phyloP scores from a whole-genome alignment of 2,113 vertebrate genomes.

The Aptenodytes forsteri region DNA sequence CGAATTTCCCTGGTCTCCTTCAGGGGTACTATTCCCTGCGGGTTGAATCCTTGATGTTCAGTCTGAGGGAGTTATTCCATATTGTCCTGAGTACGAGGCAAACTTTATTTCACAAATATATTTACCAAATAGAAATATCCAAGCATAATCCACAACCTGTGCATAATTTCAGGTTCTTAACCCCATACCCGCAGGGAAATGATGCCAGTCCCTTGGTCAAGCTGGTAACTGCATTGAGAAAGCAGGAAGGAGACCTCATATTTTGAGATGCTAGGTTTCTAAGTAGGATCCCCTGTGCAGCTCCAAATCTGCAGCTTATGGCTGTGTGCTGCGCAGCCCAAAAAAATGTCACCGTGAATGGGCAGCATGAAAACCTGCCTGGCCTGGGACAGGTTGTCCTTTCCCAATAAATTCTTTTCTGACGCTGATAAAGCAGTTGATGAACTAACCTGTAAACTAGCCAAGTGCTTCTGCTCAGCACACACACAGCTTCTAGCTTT shows the following conservation, averaged over 20 bases:
- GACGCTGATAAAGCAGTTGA: not conserved
- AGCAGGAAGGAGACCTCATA: not conserved
- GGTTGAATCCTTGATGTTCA: not conserved
- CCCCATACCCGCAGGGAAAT: not conserved
- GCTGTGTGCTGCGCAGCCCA: not conserved
- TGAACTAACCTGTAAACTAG: not conserved
- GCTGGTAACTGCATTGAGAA: not conserved
- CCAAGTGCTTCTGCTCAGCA: not conserved
- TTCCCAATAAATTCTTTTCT: not conserved
- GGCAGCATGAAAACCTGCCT: not conserved
- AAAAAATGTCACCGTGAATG: not conserved
- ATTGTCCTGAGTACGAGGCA: not conserved
- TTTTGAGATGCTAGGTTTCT: not conserved
- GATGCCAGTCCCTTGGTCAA: not conserved
- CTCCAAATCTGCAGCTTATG: not conserved
- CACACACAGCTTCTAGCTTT: not conserved
- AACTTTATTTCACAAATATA: not conserved
- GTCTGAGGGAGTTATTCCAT: not conserved
- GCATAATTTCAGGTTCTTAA: not conserved
- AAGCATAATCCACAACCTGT: not conserved
- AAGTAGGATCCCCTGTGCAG: not conserved
- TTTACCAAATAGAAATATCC: not conserved
- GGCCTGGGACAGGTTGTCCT: not conserved
- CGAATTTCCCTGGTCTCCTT: not conserved
- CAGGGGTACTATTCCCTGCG: not conserved